Base-by-base conservation (phyloP, 2,113 vertebrate species). In the Eurystomus gularis region DNA sequence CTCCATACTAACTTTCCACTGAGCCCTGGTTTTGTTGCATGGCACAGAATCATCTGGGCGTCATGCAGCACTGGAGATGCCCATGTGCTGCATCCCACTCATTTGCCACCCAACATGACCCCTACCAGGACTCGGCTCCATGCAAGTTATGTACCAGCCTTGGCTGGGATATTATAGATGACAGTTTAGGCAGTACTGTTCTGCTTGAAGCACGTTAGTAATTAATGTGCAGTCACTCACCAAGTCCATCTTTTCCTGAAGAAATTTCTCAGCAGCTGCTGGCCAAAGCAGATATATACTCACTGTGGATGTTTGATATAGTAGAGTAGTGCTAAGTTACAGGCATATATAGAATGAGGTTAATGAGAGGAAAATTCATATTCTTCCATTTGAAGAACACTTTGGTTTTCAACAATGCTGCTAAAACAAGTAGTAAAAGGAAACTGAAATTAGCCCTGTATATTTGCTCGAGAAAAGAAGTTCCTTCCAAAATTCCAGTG, bases 401-500 rank as follows among this genome's bases (percentile, higher is more conserved):
- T 65, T 57, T 13, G 12, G 3, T 2, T 88, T 90, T 70, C 35
- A 51, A 88, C 35, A 71, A 86, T 49, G 29, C 58, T 90, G 37
- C 42, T 90, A 90, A 64, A 92, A 39, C 31, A 83, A 90, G 64
- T 39, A 83, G 23, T 55, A 55, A 94, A 91, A 77, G 31, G 68
- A 93, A 90, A 81, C 83, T 81, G 35, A 88, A 94, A 83, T 94
- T 90, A 94, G 64, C 33, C 17, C 48, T 93, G 82, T 40, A 31
- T 89, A 81, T 77, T 96, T 93, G 93, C 57, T 90, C 31, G 80
- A 90, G 64, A 86, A 86, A 82, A 86, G 52, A 82, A 46, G 58
- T 88, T 93, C 40, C 54, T 89, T 97, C 80, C 85, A 90, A 94
- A 96, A 94, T 94, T 95, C 82, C 92, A 92, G 1, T 81, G 85